These are phyloP conservation scores for Suncus etruscus DNA, from an alignment of 2,113 vertebrate species.

Conservation along the genomic window DNA sequence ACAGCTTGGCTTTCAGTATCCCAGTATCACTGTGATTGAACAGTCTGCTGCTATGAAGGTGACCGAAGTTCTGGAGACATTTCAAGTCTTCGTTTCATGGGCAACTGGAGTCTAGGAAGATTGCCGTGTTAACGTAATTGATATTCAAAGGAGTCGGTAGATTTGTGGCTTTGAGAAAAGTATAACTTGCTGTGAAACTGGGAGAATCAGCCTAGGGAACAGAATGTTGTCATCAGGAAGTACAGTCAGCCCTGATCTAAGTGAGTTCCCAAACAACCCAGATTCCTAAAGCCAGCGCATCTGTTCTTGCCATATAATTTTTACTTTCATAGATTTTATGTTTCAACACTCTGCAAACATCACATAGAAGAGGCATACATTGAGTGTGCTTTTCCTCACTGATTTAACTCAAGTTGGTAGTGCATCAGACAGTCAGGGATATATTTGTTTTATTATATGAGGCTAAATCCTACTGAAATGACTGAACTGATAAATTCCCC, in stretches of 20 bases:
- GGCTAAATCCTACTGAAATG: not conserved
- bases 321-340: not conserved
- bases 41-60: conserved; percentile 34
- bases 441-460: conserved; percentile 46
- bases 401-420: not conserved
- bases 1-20: not conserved
- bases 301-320: not conserved
- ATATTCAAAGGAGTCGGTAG: not conserved
- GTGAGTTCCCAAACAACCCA: not conserved
- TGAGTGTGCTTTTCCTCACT: conserved; percentile 25
- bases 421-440: not conserved
- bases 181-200: not conserved
- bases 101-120: conserved; percentile 28
- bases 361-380: no score
- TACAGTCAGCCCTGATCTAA: not conserved
- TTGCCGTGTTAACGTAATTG: not conserved
- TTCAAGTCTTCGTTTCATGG: conserved; percentile 49
- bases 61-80: conserved; percentile 46
- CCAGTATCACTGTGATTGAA: not conserved
- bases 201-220: not conserved
- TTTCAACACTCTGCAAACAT: conserved; percentile 19
- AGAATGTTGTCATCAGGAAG: not conserved
- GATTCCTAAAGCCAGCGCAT: not conserved
- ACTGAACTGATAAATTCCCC: not conserved
- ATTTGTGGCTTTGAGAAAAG: not conserved